Base-by-base conservation (phyloP, 1,140 invertebrate species). In the Ceratosolen fusciceps region DNA sequence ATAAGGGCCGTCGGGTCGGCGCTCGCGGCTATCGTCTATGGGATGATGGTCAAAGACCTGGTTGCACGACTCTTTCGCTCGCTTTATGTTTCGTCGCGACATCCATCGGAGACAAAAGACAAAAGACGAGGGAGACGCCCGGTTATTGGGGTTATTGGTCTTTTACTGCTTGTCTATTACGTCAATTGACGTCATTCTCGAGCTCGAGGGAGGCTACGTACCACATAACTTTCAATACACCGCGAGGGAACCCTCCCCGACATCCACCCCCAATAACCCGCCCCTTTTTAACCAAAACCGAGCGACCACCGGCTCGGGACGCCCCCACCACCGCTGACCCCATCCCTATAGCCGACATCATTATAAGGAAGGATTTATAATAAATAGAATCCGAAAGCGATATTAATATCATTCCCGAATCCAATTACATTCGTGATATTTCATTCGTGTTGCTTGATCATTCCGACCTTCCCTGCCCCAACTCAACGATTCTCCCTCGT, bases 101-200 rank as follows among this genome's bases (percentile, higher is more conserved):
- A 29, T 47, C 60, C n/a, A 26, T 43, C n/a, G n/a, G 67, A 34
- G 74, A 43, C 21, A 60, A 37, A n/a, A 19, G 73, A 58, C 21
- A 60, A 34, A 52, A 67, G 26, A 49, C 43, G 43, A 31, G 54
- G 62, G 43, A 37, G 58, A 74, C 58, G 56, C 56, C n/a, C 62
- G 60, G 39, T 24, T 75, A 65, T 75, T 67, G 52, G 52, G 60
- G 43, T 75, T 67, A 75, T 75, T 75, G 60, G 47, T 16, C 60
- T 75, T 75, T 75, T 75, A 75, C 60, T 67, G 60, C 60, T 67
- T 47, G 60, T 67, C 26, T 67, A 75, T 75, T 67, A 24, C 37
- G 52, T 60, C 62, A 75, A 75, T 75, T 75, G 43, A 65, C 54
- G 74, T 67, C 60, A 29, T 75, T 75, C 24, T 19, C 14, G 29